These are phyloP conservation scores for Anoplopoma fimbria DNA, from an alignment of 2,113 vertebrate genomes.

Conservation along the genomic window DNA sequence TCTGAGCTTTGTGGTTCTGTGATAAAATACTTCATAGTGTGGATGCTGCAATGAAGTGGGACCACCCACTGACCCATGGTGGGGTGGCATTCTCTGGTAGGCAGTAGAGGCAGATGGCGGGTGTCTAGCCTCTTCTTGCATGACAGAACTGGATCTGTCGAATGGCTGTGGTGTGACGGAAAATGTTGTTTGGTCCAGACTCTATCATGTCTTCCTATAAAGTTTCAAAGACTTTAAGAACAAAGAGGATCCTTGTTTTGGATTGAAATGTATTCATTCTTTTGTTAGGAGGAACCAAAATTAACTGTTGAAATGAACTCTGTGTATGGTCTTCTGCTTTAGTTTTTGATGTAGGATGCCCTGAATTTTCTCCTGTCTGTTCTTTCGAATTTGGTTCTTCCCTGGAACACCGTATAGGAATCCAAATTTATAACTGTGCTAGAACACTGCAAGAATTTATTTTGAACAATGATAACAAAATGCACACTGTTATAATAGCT, in stretches of 20 bases:
- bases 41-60: slow-evolving; percentile 25
- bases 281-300: slow-evolving; percentile 2
- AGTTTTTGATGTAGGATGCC: neutral
- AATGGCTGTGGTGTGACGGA: slow-evolving; percentile 34
- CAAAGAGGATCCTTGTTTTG: slow-evolving; percentile 1
- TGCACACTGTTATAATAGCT: slow-evolving; percentile 17
- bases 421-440: neutral
- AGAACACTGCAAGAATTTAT: neutral
- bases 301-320: neutral
- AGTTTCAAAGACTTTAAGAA: slow-evolving; percentile 20
- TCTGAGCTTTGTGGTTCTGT: slow-evolving; percentile 1
- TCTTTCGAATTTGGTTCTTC: neutral
- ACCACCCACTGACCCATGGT: slow-evolving; percentile 47
- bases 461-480: neutral
- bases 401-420: neutral
- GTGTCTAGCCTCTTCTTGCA: slow-evolving; percentile 36
- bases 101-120: slow-evolving; percentile 56
- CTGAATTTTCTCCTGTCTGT: neutral
- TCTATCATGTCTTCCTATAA: slow-evolving; percentile 5
- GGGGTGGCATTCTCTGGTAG: slow-evolving; percentile 30
- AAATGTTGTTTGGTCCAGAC: slow-evolving; percentile 13
- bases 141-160: slow-evolving; percentile 56
- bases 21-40: slow-evolving; percentile 21
- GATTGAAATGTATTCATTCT: neutral
- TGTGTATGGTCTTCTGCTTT: neutral